Evolutionary conservation across 2,113 vertebrate genomes (phyloP).

Genomic region (Salvelinus fontinalis): DNA sequence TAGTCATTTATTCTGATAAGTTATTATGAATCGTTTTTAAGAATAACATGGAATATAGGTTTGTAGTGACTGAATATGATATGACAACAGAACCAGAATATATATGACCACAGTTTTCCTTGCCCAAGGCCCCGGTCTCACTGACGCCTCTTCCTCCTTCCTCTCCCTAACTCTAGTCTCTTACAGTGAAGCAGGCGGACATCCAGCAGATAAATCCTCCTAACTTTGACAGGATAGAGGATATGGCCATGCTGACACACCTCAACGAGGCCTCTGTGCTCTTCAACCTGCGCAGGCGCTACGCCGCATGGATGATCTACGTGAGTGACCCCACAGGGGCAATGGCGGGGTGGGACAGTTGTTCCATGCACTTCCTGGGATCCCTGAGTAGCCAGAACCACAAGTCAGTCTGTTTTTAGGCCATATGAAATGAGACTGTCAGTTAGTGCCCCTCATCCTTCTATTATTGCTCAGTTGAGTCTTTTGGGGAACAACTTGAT

Average conservation of each 20-base stretch:
- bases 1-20: too few species aligned
- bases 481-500: not conserved
- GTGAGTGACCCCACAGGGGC: slow-evolving; percentile 71
- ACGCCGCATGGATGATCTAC: slow-evolving; percentile 92
- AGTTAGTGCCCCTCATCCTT: not conserved
- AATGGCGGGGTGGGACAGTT: not conserved
- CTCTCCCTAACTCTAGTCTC: slow-evolving; percentile 58
- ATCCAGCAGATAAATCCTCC: slow-evolving; percentile 92
- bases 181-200: slow-evolving; percentile 82
- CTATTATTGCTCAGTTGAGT: not conserved
- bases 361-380: too few species aligned
- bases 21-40: too few species aligned
- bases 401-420: not conserved
- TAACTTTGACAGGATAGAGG: slow-evolving; percentile 90
- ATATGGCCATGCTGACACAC: slow-evolving; percentile 95
- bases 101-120: too few species aligned
- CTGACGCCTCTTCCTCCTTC: not conserved
- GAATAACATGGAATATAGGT: too few species aligned
- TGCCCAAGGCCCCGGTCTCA: too few species aligned
- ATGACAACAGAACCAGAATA: too few species aligned
- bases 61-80: too few species aligned
- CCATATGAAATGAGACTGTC: not conserved
- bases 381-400: not conserved
- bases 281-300: slow-evolving; percentile 84
- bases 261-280: slow-evolving; percentile 90